A percentile compares a stretch with the other conserved stretches of the same genome.
Conservation (phyloP, 2,797 vertebrate genomes). For the Oophaga sylvatica region DNA sequence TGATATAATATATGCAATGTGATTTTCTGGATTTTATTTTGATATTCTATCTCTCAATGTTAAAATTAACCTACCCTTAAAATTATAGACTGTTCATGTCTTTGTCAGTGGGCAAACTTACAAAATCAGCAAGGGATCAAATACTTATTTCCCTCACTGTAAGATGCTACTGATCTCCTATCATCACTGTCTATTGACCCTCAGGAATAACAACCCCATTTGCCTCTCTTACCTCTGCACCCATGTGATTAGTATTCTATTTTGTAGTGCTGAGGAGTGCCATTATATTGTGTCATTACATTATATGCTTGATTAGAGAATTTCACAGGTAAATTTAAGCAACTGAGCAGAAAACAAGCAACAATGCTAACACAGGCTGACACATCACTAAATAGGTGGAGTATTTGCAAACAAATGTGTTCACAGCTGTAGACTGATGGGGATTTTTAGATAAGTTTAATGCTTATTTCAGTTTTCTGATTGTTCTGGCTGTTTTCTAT, state of each 20-base stretch:
- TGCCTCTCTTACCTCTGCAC: neutral
- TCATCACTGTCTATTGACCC: neutral
- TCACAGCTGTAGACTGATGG: slow-evolving; percentile 33
- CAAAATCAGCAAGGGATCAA: too few relatives aligned
- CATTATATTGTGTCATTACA: neutral
- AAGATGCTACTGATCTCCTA: neutral
- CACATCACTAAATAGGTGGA: slow-evolving; percentile 54
- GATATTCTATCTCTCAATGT: too few relatives aligned
- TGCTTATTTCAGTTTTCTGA: slow-evolving; percentile 52
- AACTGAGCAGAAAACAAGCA: slow-evolving; percentile 26
- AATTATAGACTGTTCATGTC: too few relatives aligned
- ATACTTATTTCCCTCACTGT: too few relatives aligned
- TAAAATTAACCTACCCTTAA: too few relatives aligned
- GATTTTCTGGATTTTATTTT: too few relatives aligned
- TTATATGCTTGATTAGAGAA: neutral
- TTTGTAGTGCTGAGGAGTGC: neutral
- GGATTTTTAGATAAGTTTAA: slow-evolving; percentile 52
- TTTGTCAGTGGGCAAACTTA: too few relatives aligned
- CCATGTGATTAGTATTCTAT: neutral
- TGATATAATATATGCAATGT: too few relatives aligned
- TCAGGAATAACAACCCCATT: neutral
- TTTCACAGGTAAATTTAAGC: slow-evolving; percentile 19
- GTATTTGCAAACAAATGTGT: slow-evolving; percentile 46
- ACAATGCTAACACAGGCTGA: slow-evolving; percentile 39
- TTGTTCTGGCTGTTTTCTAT: slow-evolving; percentile 57